Percentiles rank a stretch among this genome's conserved stretches.
Evolutionary conservation across 2,888 invertebrate species (phyloP).

Genomic region (Rhyacophila evoluta): DNA sequence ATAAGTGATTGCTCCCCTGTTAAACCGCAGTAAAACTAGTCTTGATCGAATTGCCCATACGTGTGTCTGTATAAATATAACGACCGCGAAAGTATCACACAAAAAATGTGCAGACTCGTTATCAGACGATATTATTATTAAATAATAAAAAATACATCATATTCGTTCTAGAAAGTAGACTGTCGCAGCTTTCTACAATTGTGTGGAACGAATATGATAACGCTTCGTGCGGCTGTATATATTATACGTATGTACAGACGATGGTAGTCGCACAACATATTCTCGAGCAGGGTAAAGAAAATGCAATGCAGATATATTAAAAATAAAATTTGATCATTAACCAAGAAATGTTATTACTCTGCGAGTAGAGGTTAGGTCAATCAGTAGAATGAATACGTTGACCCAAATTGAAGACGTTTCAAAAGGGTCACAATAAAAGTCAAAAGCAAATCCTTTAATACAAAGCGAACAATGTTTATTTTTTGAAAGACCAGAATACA

Average conservation of each 20-base stretch:
- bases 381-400: too few relatives aligned
- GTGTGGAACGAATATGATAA: background rate
- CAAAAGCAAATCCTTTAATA: background rate
- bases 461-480: background rate
- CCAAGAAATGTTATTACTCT: too few relatives aligned
- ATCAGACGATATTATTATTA: conserved; percentile 9
- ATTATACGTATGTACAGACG: background rate
- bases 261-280: background rate
- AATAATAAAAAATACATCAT: background rate
- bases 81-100: conserved; percentile 19
- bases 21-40: background rate
- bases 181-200: background rate
- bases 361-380: too few relatives aligned
- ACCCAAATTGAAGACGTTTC: too few relatives aligned
- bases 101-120: background rate
- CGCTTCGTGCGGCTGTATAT: background rate
- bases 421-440: background rate
- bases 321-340: too few relatives aligned
- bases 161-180: conserved; percentile 16
- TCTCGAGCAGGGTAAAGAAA: background rate
- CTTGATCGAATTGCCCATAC: background rate
- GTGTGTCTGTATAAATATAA: background rate
- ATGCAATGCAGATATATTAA: too few relatives aligned
- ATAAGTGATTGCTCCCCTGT: background rate
- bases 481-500: background rate